Base-by-base conservation (phyloP, 2,888 invertebrate genomes). In the Tricholauxania praeusta region DNA sequence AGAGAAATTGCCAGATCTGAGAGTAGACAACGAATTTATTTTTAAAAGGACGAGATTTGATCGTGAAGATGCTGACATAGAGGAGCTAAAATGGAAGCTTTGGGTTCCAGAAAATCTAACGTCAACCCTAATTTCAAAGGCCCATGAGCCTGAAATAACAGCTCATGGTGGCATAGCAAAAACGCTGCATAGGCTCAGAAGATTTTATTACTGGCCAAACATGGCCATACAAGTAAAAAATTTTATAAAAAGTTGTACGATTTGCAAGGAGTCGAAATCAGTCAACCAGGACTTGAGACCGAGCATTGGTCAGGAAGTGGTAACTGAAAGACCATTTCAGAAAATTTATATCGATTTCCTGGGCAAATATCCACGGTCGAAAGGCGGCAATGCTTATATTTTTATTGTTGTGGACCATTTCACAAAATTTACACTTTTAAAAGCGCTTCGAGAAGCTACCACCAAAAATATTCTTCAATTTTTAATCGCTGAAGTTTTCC, bases 331-430 rank as follows among this genome's bases (percentile, higher is more conserved):
- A 3, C 77, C 76, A 1, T 74, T 76, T 15, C 74, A 78, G 28
- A 67, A 71, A 12, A 6, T 57, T 6, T 57, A 57, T 17, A 12
- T 57, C 4, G 57, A 59, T 22, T 59, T 59, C 12, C 59, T 76
- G n/a, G 76, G 78, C 1, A 75, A 76, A 5, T 78, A 71, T 39
- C 71, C 75, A 1, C n/a, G n/a, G n/a, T n/a, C n/a, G n/a, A n/a
- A n/a, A n/a, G n/a, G n/a, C n/a, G n/a, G n/a, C n/a, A n/a, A n/a
- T n/a, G n/a, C n/a, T n/a, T n/a, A n/a, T n/a, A n/a, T n/a, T n/a
- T n/a, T n/a, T n/a, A n/a, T n/a, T n/a, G n/a, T n/a, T n/a, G n/a
- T n/a, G n/a, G n/a, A n/a, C n/a, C n/a, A n/a, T n/a, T n/a, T n/a
- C n/a, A n/a, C n/a, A n/a, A n/a, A n/a, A n/a, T n/a, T n/a, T n/a